Conservation (phyloP, 2,113 vertebrate genomes). For the Syngnathus scovelli region DNA sequence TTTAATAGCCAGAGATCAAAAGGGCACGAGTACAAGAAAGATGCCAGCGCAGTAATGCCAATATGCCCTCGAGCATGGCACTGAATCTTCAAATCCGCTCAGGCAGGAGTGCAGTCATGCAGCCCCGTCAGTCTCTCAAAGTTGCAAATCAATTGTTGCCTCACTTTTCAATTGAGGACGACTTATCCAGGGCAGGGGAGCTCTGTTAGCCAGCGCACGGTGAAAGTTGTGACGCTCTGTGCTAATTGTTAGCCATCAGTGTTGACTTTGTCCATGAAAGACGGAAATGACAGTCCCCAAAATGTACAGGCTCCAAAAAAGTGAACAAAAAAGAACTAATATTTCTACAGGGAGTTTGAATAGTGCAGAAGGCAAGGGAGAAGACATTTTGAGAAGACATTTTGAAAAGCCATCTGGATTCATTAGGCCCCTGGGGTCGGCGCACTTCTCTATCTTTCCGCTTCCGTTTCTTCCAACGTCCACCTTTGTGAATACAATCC, state of each 20-base stretch:
- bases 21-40: not conserved
- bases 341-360: slow-evolving; percentile 25
- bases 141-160: not conserved
- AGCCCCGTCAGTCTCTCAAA: not conserved
- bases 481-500: slow-evolving; percentile 28
- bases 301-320: not conserved
- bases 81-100: not conserved
- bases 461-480: slow-evolving; percentile 42
- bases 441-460: slow-evolving; percentile 45
- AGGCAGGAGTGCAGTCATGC: no score
- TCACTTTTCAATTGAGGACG: not conserved
- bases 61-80: not conserved
- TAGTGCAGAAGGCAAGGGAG: slow-evolving; percentile 28
- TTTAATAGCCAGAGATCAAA: no score
- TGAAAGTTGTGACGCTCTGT: no score
- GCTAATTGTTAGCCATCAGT: no score
- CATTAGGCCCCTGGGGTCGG: slow-evolving; percentile 53
- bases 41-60: not conserved
- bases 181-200: not conserved
- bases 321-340: not conserved
- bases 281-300: not conserved
- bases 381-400: slow-evolving; percentile 60
- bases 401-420: slow-evolving; percentile 66
- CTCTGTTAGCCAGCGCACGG: no score
- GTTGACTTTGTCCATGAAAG: not conserved